Base-by-base conservation (phyloP, 37 sponge, comb jelly and placozoan species). In the Dysidea cf. avara region DNA sequence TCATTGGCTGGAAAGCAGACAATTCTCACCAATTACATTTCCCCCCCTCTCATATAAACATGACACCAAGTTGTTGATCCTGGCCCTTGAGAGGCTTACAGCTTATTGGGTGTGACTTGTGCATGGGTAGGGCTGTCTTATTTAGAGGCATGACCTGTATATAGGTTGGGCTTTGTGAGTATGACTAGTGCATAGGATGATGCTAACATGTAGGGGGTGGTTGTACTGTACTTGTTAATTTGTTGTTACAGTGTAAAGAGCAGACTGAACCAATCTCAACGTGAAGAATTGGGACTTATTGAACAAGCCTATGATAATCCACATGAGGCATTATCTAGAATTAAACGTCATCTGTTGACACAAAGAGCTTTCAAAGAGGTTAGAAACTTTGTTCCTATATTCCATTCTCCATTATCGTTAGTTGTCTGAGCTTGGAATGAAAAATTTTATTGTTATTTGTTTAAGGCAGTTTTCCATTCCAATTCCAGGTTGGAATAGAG, bases 221-320 rank as follows among this genome's bases (percentile, higher is more conserved):
- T 43, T 9, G 46, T 43, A 43, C 46, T 12, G 7, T 43, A 43
- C 5, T 22, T 64, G 54, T 26, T 7, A 29, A 55, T 2, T 22
- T 38, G 25, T 61, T 32, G 54, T 2, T 67, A 73, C 78, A 96
- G 99, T 86, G 99, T 97, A 36, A 94, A 97, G 88, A 92, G 93
- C 52, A 81, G 99, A 12, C 81, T 97, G 56, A 97, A 97, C 72
- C 99, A 97, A 73, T 83, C 79, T 7, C 99, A 97, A 87, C 38
- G 99, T 26, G 99, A 97, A 58, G 99, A 97, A 69, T 81, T 97
- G 36, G 99, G 95, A 0, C 83, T 97, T 33, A 97, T 97, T 25
- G 99, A 97, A 52, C 99, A 97, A 77, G 99, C 99, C 9, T 97
- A 97, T 61, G 99, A 97, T 75, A 97, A 94, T 70, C 99, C 99